These are phyloP conservation scores for Stegostoma tigrinum DNA, from an alignment of 2,113 vertebrate species.

Conservation along the genomic window DNA sequence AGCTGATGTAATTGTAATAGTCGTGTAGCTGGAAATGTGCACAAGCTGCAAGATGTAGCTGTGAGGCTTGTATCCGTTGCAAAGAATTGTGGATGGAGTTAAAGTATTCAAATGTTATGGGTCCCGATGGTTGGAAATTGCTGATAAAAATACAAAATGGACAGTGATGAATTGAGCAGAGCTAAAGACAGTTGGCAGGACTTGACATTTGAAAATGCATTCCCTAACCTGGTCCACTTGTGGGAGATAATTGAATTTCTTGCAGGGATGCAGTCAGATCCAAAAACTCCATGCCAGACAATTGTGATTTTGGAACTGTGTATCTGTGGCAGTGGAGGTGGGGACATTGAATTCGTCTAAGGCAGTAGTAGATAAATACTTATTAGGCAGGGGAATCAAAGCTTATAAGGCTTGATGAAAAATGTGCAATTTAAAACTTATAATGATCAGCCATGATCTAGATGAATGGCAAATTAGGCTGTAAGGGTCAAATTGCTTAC, in stretches of 20 bases:
- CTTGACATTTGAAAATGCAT: neutral
- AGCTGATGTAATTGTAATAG: neutral
- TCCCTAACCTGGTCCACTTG: neutral
- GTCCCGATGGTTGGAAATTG: neutral
- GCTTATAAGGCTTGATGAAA: too few species aligned
- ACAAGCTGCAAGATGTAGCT: neutral
- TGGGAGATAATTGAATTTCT: neutral
- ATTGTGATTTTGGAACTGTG: too few species aligned
- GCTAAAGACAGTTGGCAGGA: neutral
- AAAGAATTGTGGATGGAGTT: neutral
- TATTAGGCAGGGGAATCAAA: too few species aligned
- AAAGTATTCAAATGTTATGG: neutral
- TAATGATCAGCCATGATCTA: too few species aligned
- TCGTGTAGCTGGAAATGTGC: neutral
- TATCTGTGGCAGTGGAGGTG: too few species aligned
- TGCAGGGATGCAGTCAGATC: neutral
- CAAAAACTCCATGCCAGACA: neutral
- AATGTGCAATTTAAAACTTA: too few species aligned
- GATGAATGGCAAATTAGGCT: too few species aligned
- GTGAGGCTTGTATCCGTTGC: neutral
- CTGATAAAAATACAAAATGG: neutral
- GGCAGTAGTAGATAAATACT: too few species aligned
- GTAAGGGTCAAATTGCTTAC: too few species aligned
- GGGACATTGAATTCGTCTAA: too few species aligned
- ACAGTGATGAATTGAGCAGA: neutral